These are phyloP conservation scores for Malurus splendens DNA, from an alignment of 2,797 vertebrate species.

Conservation along the genomic window DNA sequence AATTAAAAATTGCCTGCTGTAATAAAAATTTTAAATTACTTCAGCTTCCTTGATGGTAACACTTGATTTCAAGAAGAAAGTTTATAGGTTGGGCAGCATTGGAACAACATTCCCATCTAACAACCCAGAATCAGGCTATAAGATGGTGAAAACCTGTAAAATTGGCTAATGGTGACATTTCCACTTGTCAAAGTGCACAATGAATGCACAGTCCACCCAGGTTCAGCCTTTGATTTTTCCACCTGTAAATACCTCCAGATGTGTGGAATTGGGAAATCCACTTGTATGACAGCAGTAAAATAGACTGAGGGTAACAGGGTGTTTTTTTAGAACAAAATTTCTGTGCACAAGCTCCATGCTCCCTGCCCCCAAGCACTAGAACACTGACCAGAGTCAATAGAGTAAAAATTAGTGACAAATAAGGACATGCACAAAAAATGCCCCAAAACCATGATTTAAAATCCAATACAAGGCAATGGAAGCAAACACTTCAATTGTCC, in stretches of 20 bases:
- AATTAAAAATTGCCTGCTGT: neutral
- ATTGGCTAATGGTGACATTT: too few relatives aligned
- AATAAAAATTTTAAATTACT: neutral
- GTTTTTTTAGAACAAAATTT: neutral
- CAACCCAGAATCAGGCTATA: neutral
- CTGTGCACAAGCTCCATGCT: neutral
- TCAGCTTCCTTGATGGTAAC: neutral
- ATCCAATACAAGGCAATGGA: neutral
- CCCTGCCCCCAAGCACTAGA: fast-evolving
- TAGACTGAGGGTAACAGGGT: neutral
- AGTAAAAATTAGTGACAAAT: neutral
- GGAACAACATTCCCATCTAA: neutral
- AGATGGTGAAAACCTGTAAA: neutral
- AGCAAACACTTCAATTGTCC: neutral
- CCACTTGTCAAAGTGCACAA: neutral
- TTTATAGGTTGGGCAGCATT: neutral
- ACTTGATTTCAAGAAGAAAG: neutral
- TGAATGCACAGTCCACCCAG: too few relatives aligned
- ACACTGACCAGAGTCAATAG: neutral
- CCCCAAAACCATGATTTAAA: neutral
- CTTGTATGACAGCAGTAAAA: neutral
- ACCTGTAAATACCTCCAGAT: neutral
- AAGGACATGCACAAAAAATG: neutral
- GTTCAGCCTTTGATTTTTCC: neutral
- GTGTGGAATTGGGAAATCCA: neutral